Conservation (phyloP, 2,888 invertebrate genomes). For the Drosophila seclusa region DNA sequence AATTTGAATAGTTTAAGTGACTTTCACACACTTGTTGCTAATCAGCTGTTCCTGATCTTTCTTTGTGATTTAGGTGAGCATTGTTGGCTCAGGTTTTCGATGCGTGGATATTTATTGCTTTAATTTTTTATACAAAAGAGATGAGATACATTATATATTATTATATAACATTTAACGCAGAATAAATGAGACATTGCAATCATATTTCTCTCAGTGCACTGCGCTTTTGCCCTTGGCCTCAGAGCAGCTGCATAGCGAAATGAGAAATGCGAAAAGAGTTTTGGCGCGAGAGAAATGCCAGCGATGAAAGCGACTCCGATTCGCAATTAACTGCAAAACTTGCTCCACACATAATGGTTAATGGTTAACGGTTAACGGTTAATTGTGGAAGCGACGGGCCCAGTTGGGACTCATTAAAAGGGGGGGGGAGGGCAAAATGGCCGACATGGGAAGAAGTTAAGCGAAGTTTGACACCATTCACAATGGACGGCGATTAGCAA, state of each 20-base stretch:
- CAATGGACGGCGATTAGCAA: neutral
- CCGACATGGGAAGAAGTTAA: conserved; percentile 5
- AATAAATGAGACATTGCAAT: too few species aligned
- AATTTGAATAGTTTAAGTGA: neutral
- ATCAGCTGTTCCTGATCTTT: neutral
- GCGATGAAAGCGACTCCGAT: conserved; percentile 69
- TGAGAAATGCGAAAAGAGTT: conserved; percentile 20
- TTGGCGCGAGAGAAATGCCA: conserved; percentile 52
- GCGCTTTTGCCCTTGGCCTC: conserved; percentile 49
- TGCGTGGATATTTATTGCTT: neutral
- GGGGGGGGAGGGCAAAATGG: conserved; percentile 11
- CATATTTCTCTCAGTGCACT: conserved; percentile 46
- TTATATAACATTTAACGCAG: too few species aligned
- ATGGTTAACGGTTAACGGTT: conserved; percentile 38
- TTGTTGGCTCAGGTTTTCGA: neutral
- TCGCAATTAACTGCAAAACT: conserved; percentile 53
- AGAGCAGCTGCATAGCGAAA: conserved; percentile 43
- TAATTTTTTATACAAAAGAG: too few species aligned
- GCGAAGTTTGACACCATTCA: conserved; percentile 14
- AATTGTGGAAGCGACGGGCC: conserved; percentile 29
- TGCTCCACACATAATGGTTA: conserved; percentile 46
- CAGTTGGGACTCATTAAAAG: conserved; percentile 41
- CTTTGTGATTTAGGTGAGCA: neutral
- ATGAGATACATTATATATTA: too few species aligned
- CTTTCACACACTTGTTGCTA: neutral